These are phyloP conservation scores for Pandion haliaetus DNA, from an alignment of 2,113 vertebrate species.

Conservation along the genomic window DNA sequence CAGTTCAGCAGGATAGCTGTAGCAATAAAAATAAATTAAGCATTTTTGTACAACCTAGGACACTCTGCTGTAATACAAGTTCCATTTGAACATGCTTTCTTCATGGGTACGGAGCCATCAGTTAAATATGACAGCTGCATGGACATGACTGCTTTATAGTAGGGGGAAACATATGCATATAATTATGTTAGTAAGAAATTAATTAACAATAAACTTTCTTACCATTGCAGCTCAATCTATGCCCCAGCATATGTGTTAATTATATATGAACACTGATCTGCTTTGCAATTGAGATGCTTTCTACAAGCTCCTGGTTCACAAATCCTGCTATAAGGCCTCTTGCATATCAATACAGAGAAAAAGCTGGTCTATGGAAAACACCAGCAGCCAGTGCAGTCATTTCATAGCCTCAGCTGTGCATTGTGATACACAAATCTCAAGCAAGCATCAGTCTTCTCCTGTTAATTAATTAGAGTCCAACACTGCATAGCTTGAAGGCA, in stretches of 20 bases:
- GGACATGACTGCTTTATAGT: neutral
- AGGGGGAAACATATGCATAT: neutral
- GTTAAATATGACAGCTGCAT: neutral
- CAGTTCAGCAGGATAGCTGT: neutral
- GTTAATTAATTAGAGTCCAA: neutral
- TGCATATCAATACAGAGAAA: neutral
- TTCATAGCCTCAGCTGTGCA: neutral
- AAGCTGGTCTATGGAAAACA: neutral
- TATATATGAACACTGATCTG: neutral
- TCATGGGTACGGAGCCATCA: neutral
- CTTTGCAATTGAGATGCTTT: neutral
- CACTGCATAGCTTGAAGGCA: neutral
- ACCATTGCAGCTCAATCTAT: neutral
- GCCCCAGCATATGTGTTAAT: neutral
- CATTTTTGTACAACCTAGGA: neutral
- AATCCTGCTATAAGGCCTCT: neutral
- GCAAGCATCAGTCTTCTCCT: neutral
- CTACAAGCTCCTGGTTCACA: neutral
- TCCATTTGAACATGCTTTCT: neutral
- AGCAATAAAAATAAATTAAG: conserved; percentile 46
- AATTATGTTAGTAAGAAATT: neutral
- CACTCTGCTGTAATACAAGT: neutral
- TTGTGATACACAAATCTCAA: neutral
- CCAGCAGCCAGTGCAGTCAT: neutral
- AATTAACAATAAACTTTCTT: neutral